These are phyloP conservation scores for Ammodytes dubius DNA, from an alignment of 2,113 vertebrate genomes.

Conservation along the genomic window DNA sequence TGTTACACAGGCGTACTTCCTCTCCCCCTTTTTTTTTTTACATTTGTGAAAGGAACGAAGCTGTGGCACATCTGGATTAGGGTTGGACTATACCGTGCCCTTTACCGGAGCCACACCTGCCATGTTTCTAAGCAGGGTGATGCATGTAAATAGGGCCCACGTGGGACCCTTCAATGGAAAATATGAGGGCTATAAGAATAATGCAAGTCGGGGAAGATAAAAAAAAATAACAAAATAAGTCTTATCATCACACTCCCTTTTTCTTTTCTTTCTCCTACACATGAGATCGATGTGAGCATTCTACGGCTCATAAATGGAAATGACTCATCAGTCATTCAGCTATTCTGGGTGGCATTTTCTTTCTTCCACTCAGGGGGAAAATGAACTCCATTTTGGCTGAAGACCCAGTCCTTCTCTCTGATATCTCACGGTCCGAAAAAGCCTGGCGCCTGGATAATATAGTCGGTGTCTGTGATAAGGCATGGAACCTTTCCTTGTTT, in stretches of 20 bases:
- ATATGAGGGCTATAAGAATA: conserved; percentile 34
- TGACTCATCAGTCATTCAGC: conserved; percentile 78
- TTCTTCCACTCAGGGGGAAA: conserved; percentile 48
- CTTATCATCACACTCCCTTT: conserved; percentile 9
- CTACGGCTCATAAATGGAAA: conserved; percentile 76
- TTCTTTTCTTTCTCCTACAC: conserved; percentile 50
- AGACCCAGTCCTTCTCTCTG: conserved; percentile 47
- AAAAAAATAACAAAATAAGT: conserved; percentile 5
- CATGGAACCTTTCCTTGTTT: conserved; percentile 40
- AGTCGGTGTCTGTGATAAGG: conserved; percentile 52
- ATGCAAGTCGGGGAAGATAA: neutral
- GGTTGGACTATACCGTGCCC: neutral
- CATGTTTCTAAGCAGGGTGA: conserved; percentile 34
- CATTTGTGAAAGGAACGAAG: conserved; percentile 20
- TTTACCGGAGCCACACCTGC: conserved; percentile 16
- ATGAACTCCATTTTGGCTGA: conserved; percentile 66
- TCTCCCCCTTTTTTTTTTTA: conserved; percentile 16
- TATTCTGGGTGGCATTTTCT: conserved; percentile 72
- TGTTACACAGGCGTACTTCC: conserved; percentile 10
- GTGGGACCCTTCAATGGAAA: conserved; percentile 7
- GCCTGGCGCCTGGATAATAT: conserved; percentile 42
- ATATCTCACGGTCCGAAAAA: conserved; percentile 42
- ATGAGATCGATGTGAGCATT: conserved; percentile 71
- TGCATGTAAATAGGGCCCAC: conserved; percentile 1
- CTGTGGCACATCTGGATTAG: neutral